phyloP scores from a whole-genome alignment of 92 coral and sea anemone genomes.

The Nematostella vectensis region DNA sequence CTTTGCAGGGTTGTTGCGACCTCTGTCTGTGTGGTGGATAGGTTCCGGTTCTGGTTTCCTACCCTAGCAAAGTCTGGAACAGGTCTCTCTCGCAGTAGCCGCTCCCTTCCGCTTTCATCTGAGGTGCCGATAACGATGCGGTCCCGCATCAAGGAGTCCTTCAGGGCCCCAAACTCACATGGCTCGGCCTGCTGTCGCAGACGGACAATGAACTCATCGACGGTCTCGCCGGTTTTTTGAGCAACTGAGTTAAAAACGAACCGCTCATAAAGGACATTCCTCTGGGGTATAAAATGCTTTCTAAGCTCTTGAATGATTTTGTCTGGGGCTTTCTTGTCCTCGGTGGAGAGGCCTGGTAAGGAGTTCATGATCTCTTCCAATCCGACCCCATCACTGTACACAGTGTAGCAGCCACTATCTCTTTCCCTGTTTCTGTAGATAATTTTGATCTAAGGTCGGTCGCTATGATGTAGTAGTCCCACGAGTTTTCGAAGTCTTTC shows the following conservation, averaged over 20 bases:
- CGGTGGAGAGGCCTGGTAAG: constrained; percentile 15
- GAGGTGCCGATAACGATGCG: constrained; percentile 24
- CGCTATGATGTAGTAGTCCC: constrained; percentile 24
- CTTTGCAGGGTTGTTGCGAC: neutral
- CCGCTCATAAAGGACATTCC: constrained; percentile 18
- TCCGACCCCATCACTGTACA: constrained; percentile 18
- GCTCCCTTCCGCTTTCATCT: constrained; percentile 26
- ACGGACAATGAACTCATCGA: constrained; percentile 15
- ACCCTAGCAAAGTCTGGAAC: too few relatives aligned
- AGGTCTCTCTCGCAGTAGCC: constrained; percentile 27
- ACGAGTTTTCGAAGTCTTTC: constrained; percentile 27
- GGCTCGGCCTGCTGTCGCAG: constrained; percentile 29
- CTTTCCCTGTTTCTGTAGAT: constrained; percentile 7
- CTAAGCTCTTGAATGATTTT: constrained; percentile 25
- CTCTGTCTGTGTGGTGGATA: constrained; percentile 1
- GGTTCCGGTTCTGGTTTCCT: constrained; percentile 1
- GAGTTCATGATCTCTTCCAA: constrained; percentile 27
- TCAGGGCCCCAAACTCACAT: constrained; percentile 19
- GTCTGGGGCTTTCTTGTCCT: constrained; percentile 21
- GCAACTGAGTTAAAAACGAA: constrained; percentile 27
- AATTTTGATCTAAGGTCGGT: constrained; percentile 21
- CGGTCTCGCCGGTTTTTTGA: constrained; percentile 22
- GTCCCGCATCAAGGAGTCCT: constrained; percentile 24
- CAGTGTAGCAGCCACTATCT: constrained; percentile 16
- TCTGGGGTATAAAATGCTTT: constrained; percentile 29